These are phyloP conservation scores for Lophura nycthemera DNA, from an alignment of 2,113 vertebrate genomes.

Conservation along the genomic window DNA sequence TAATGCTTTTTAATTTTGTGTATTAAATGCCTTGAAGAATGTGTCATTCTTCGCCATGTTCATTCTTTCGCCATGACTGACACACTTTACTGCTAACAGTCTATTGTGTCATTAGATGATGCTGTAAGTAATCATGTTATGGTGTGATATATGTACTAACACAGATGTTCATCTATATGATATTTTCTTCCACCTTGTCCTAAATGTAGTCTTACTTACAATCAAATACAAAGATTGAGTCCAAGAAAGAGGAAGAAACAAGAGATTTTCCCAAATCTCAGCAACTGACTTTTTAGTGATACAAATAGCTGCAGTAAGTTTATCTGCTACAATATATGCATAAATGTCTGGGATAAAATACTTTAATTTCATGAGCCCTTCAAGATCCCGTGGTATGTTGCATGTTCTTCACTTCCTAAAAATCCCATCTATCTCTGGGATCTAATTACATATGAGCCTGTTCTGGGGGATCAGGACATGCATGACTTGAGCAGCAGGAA, in stretches of 20 bases:
- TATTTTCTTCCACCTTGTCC: not conserved
- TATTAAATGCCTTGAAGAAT: not conserved
- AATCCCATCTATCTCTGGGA: not conserved
- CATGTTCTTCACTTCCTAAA: not conserved
- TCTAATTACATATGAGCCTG: not conserved
- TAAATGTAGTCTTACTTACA: not conserved
- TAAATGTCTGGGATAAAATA: not conserved
- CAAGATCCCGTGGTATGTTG: not conserved
- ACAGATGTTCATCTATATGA: not conserved
- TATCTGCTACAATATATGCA: not conserved
- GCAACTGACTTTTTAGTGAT: not conserved
- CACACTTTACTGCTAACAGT: not conserved
- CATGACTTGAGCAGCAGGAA: not conserved
- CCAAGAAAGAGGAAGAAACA: not conserved
- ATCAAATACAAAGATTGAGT: not conserved
- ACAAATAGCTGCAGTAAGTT: not conserved
- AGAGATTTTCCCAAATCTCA: not conserved
- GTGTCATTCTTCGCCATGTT: too few species aligned
- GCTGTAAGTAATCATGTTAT: not conserved
- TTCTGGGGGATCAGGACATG: accelerated
- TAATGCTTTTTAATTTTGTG: not conserved
- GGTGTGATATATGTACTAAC: not conserved
- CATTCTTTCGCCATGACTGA: not conserved
- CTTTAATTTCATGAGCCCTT: not conserved
- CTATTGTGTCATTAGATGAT: not conserved